These are phyloP conservation scores for Threskiornis aethiopicus DNA, from an alignment of 2,797 vertebrate genomes.

Conservation along the genomic window DNA sequence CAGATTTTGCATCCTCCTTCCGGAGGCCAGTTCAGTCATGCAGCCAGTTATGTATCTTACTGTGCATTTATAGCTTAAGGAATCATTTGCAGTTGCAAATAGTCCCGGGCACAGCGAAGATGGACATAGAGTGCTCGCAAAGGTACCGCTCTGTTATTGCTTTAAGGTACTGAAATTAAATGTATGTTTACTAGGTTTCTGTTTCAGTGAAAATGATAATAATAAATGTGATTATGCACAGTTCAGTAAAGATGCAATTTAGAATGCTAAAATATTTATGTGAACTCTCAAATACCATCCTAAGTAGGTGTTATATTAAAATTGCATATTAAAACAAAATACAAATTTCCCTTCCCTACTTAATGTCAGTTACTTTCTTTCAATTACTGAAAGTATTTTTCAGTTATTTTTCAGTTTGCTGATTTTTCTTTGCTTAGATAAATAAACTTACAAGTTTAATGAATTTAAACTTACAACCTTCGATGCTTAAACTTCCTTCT, in stretches of 20 bases:
- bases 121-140: neutral
- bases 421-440: neutral
- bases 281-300: neutral
- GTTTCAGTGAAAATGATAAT: constrained; percentile 1
- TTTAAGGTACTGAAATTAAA: neutral
- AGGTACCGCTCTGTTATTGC: neutral
- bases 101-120: neutral
- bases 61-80: constrained; percentile 48
- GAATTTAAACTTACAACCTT: neutral
- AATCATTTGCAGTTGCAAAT: neutral
- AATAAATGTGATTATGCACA: neutral
- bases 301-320: constrained; percentile 23
- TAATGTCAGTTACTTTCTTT: neutral
- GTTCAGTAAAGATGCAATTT: constrained; percentile 2
- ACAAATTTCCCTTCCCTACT: neutral
- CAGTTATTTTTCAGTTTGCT: neutral
- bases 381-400: neutral
- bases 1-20: constrained; percentile 58
- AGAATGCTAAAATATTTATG: constrained; percentile 34
- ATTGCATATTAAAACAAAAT: constrained; percentile 9
- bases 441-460: neutral
- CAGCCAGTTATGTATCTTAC: neutral
- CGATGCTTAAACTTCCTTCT: neutral
- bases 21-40: constrained; percentile 36
- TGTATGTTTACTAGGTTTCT: neutral